Percentiles rank a stretch among this genome's conserved stretches.
Conservation (phyloP, 2,797 vertebrate species). For the Crenuchus spilurus region DNA sequence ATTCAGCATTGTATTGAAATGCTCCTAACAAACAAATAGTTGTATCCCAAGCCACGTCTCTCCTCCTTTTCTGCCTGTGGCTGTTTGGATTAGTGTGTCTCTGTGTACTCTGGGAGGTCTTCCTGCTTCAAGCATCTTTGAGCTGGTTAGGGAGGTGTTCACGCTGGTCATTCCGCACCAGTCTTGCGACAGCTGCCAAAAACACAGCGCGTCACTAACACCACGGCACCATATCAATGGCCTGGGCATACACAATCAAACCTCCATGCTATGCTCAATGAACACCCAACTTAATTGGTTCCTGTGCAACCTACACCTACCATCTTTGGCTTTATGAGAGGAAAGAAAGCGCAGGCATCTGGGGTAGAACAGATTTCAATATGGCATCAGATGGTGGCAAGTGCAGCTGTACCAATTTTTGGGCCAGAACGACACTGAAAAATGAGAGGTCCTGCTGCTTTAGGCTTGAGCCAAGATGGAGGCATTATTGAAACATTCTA, state of each 20-base stretch:
- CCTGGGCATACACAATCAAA: constrained; percentile 68
- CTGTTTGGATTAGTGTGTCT: constrained; percentile 1
- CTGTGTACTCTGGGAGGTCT: constrained; percentile 1
- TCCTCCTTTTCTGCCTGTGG: background rate
- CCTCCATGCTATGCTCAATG: constrained; percentile 62
- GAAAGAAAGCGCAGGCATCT: background rate
- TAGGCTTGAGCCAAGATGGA: background rate
- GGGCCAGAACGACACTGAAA: background rate
- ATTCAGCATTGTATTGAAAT: constrained; percentile 29
- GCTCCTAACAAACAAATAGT: constrained; percentile 12
- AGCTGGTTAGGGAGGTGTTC: constrained; percentile 8
- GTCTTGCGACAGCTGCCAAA: constrained; percentile 56
- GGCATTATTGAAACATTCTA: constrained; percentile 1
- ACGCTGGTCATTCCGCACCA: constrained; percentile 24
- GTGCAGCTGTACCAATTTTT: background rate
- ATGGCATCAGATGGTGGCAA: background rate
- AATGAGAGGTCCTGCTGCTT: background rate
- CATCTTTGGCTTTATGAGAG: constrained; percentile 42
- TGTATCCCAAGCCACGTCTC: background rate
- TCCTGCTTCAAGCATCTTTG: background rate
- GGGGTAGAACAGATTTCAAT: background rate
- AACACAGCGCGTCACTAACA: constrained; percentile 63
- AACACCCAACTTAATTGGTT: constrained; percentile 71
- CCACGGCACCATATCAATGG: constrained; percentile 65
- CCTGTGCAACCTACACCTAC: constrained; percentile 66